A percentile compares a stretch with the other conserved stretches of the same genome.
Conservation (phyloP, 2,113 vertebrate species). For the Daubentonia madagascariensis region DNA sequence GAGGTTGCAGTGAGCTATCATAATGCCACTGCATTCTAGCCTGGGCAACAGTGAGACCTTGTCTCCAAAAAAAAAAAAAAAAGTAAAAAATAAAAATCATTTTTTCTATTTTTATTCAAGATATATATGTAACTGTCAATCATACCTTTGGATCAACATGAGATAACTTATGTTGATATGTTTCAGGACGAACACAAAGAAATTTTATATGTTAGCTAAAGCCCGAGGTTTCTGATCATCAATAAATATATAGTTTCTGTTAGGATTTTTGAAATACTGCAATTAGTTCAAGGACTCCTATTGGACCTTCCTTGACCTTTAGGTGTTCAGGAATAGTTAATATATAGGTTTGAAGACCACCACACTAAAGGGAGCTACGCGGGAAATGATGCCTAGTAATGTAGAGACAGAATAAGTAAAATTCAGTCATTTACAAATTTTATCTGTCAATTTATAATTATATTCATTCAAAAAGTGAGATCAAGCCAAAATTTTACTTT, state of each 20-base stretch:
- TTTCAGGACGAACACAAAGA: constrained; percentile 1
- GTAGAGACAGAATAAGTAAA: not conserved
- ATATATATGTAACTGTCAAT: not conserved
- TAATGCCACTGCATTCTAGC: no score
- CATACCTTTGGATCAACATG: not conserved
- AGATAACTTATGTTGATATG: not conserved
- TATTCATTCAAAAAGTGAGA: not conserved
- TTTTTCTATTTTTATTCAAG: constrained; percentile 11
- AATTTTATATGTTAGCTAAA: not conserved
- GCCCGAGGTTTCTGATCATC: not conserved
- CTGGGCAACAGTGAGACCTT: no score
- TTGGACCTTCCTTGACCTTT: not conserved
- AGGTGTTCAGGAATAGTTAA: not conserved
- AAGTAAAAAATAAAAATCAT: not conserved
- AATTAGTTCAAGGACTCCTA: not conserved
- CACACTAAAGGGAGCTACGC: not conserved
- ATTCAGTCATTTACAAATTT: not conserved
- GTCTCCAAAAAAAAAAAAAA: not conserved
- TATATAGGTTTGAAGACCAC: not conserved
- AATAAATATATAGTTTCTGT: not conserved
- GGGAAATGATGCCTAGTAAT: not conserved
- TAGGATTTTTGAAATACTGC: not conserved
- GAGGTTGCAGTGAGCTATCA: no score
- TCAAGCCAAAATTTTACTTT: not conserved
- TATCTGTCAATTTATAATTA: not conserved